phyloP scores from a whole-genome alignment of 2,113 vertebrate species.

The Patagioenas fasciata region DNA sequence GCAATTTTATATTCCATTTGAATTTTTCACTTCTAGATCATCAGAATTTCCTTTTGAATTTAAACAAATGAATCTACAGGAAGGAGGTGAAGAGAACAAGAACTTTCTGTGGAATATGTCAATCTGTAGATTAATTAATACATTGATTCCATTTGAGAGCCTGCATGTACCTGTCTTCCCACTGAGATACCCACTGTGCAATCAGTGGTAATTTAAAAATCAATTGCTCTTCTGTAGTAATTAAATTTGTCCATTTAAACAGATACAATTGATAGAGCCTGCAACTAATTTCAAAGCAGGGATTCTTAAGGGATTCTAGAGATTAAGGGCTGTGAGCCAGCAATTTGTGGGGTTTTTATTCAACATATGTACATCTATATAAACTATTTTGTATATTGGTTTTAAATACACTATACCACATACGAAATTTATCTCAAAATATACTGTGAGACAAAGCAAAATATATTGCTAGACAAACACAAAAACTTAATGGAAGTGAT shows the following conservation, averaged over 20 bases:
- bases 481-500: not conserved
- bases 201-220: slow-evolving; percentile 81
- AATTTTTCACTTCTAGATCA: not conserved
- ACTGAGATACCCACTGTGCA: slow-evolving; percentile 70
- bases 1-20: not conserved
- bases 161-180: slow-evolving; percentile 70
- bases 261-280: slow-evolving; percentile 77
- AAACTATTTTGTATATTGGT: not conserved
- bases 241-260: slow-evolving; percentile 79
- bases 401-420: not conserved
- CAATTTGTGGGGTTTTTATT: slow-evolving; percentile 43
- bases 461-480: not conserved
- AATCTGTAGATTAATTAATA: slow-evolving; percentile 75
- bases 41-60: not conserved
- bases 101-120: slow-evolving; percentile 37
- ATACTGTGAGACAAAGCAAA: slow-evolving; percentile 26
- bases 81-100: not conserved
- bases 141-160: slow-evolving; percentile 74
- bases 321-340: slow-evolving; percentile 60
- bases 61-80: slow-evolving; percentile 9
- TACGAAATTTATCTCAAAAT: slow-evolving; percentile 47
- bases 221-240: slow-evolving; percentile 78
- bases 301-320: slow-evolving; percentile 69
- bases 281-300: slow-evolving; percentile 73
- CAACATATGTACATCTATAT: slow-evolving; percentile 14